Percentiles rank a stretch among this genome's conserved stretches.
Conservation (phyloP, 2,888 invertebrate genomes). For the Nephrotoma guestfalica region DNA sequence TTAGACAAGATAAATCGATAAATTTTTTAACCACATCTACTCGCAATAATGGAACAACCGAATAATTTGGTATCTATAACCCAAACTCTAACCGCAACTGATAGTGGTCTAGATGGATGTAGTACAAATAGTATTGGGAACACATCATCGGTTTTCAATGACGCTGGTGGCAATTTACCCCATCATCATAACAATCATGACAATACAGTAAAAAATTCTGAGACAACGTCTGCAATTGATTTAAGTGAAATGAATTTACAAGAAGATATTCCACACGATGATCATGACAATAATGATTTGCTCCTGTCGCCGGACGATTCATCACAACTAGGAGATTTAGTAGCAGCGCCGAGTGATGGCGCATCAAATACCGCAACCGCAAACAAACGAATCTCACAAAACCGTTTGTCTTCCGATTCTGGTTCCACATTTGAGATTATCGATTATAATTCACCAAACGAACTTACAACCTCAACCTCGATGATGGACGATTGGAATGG, state of each 20-base stretch:
- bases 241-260: neutral
- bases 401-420: slow-evolving; percentile 12
- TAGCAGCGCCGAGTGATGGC: neutral
- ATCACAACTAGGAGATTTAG: neutral
- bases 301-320: neutral
- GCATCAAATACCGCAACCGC: neutral
- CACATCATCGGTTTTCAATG: neutral
- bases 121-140: neutral
- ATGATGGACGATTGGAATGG: slow-evolving; percentile 4
- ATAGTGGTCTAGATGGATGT: slow-evolving; percentile 1
- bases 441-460: slow-evolving; percentile 10
- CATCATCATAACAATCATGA: neutral
- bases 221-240: slow-evolving; percentile 1
- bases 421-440: slow-evolving; percentile 14
- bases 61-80: neutral
- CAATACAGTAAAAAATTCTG: neutral
- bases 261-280: neutral
- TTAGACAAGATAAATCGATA: neutral
- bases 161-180: neutral
- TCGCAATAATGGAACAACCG: neutral
- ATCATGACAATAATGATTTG: neutral
- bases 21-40: neutral
- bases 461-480: neutral
- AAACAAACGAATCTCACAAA: slow-evolving; percentile 1
- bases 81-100: neutral